These are phyloP conservation scores for Tachystola acroxantha DNA, from an alignment of 2,888 invertebrate species.

Conservation along the genomic window DNA sequence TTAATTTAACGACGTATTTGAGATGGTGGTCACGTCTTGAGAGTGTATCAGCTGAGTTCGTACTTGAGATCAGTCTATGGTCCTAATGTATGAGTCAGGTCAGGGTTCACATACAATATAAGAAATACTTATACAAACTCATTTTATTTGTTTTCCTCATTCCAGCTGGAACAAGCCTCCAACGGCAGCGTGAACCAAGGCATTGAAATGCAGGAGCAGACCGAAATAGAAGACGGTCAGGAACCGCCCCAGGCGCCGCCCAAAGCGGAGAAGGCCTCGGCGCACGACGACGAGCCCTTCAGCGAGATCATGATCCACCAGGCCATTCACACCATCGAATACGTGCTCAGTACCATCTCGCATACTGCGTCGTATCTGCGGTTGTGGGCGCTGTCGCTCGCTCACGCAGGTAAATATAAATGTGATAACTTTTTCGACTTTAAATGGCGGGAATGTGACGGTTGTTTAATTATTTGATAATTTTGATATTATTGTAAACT, in stretches of 20 bases:
- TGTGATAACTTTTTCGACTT: background rate
- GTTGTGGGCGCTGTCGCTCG: constrained; percentile 96
- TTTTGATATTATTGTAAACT: too few relatives aligned
- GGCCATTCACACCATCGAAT: constrained; percentile 97
- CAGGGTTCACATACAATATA: too few relatives aligned
- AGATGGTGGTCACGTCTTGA: too few relatives aligned
- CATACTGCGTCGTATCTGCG: constrained; percentile 98
- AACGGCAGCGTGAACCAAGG: constrained; percentile 83
- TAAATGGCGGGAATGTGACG: too few relatives aligned
- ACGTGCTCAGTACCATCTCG: constrained; percentile 95
- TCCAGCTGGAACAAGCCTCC: constrained; percentile 54
- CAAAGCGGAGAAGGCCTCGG: constrained; percentile 10
- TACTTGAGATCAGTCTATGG: too few relatives aligned
- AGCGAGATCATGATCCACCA: constrained; percentile 95
- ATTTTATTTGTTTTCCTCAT: too few relatives aligned
- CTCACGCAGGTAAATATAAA: constrained; percentile 92
- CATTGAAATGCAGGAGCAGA: constrained; percentile 80
- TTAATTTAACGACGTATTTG: too few relatives aligned
- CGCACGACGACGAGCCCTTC: constrained; percentile 82
- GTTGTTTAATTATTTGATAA: too few relatives aligned
- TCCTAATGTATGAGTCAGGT: too few relatives aligned
- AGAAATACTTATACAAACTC: too few relatives aligned
- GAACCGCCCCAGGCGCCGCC: constrained; percentile 26
- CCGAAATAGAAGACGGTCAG: constrained; percentile 39
- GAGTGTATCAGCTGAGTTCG: too few relatives aligned